Base-by-base conservation (phyloP, 2,888 invertebrate genomes). In the Ferdinandea cuprea region DNA sequence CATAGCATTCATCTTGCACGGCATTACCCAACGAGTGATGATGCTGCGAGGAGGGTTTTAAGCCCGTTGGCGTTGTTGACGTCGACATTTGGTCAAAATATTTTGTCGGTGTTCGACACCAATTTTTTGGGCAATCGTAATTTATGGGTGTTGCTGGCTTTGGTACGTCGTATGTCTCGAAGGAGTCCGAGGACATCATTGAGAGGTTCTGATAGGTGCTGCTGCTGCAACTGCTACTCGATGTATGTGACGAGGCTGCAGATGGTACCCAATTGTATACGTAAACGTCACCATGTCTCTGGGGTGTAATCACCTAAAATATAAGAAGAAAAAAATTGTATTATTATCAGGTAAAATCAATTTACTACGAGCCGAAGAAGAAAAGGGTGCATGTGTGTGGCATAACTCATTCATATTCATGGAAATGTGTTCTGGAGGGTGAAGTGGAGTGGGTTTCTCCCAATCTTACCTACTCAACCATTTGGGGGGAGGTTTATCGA, bases 221-320 rank as follows among this genome's bases (percentile, higher is more conserved):
- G 74, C 66, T 84, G 59, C 78, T 73, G 63, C 72, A 78, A 78
- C 68, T 86, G 68, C 74, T 80, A 46, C 74, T 85, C 65, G 73
- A 74, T 40, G 52, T 85, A 80, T 86, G 72, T 32, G 86, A 85
- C 52, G 85, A 78, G 61, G 85, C 66, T 77, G 85, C 86, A 59
- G 77, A 71, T 78, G 88, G 92, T 81, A 94, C 93, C 88, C 93
- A 92, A 89, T 95, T 94, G 91, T 95, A 95, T 85, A 94, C 91
- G 90, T 94, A 95, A 54, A 95, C 94, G 90, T 95, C 95, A 87
- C 95, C 95, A 90, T 93, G 93, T 90, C 94, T 93, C 89, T 94
- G 94, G 37, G 95, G 94, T 74, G 94, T 94, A 85, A 94, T 92
- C 81, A 94, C 94, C 94, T 94, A 91, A 13, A 92, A 88, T 66